A percentile compares a stretch with the other conserved stretches of the same genome.
Evolutionary conservation across 2,113 vertebrate species (phyloP).

Genomic region (Eleginops maclovinus): DNA sequence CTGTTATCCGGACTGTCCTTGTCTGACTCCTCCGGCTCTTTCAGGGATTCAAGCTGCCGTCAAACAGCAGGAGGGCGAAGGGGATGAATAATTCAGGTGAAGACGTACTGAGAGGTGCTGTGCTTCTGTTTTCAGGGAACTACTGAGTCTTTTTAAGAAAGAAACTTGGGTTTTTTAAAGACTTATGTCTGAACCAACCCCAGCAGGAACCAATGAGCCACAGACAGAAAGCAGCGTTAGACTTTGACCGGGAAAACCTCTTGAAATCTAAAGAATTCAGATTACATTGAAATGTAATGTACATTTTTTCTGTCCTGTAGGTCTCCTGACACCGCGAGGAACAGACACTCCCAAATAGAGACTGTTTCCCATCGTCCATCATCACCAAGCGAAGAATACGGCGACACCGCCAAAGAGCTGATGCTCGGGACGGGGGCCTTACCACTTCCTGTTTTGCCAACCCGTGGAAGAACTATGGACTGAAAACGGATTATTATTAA

Average conservation of each 20-base stretch:
- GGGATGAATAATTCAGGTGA: constrained; percentile 67
- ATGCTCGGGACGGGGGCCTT: not conserved
- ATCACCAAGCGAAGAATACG: constrained; percentile 75
- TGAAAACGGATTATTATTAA: not conserved
- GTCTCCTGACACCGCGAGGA: constrained; percentile 92
- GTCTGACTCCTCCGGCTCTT: constrained; percentile 51
- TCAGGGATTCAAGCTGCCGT: constrained; percentile 63
- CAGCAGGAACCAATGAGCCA: too few species aligned
- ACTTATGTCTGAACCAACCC: too few species aligned
- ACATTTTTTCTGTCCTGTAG: constrained; percentile 75
- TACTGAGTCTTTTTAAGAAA: too few species aligned
- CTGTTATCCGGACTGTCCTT: constrained; percentile 46
- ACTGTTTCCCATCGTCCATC: constrained; percentile 77
- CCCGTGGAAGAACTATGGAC: constrained; percentile 4
- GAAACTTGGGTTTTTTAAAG: too few species aligned
- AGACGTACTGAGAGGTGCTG: constrained; percentile 32
- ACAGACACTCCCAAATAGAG: constrained; percentile 79
- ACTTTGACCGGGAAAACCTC: too few species aligned
- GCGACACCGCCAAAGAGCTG: not conserved
- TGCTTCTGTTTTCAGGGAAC: too few species aligned
- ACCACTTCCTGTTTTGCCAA: constrained; percentile 9
- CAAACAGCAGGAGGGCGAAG: constrained; percentile 25
- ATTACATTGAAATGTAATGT: not conserved
- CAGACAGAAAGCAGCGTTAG: too few species aligned
- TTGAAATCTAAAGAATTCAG: too few species aligned